A percentile compares a stretch with the other conserved stretches of the same genome.
phyloP scores from a whole-genome alignment of 2,113 vertebrate genomes.

The Phycodurus eques region DNA sequence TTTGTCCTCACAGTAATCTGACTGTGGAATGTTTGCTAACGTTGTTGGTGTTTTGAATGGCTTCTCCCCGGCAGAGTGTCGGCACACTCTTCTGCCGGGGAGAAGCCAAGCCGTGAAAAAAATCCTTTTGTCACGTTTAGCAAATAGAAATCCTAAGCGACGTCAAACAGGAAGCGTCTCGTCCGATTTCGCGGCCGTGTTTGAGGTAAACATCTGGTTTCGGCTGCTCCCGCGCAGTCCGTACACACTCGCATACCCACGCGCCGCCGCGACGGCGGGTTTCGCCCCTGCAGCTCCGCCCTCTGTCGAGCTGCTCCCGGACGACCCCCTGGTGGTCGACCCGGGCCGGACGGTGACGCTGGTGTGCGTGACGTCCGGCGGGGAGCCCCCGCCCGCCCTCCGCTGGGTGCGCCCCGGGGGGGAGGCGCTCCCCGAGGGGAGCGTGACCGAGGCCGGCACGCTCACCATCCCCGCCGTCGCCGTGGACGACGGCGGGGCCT shows the following conservation, averaged over 20 bases:
- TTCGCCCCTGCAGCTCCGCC: constrained; percentile 42
- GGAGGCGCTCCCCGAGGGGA: constrained; percentile 49
- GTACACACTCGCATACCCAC: too few species aligned
- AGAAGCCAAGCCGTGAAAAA: too few species aligned
- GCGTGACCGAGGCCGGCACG: constrained; percentile 36
- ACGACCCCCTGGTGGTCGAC: constrained; percentile 63
- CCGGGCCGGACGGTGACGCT: constrained; percentile 46
- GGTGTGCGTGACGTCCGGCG: constrained; percentile 45
- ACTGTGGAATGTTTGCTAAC: too few species aligned
- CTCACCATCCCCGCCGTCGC: constrained; percentile 49
- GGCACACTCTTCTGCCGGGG: too few species aligned
- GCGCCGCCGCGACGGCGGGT: neutral
- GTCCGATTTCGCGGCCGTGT: too few species aligned
- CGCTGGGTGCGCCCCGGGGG: constrained; percentile 41
- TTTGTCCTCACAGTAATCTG: too few species aligned
- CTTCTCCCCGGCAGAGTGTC: too few species aligned
- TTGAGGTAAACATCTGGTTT: too few species aligned
- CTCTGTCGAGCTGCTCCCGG: constrained; percentile 52
- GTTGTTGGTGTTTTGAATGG: too few species aligned
- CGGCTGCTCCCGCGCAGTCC: neutral
- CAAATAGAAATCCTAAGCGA: too few species aligned
- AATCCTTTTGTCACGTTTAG: too few species aligned
- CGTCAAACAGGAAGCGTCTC: too few species aligned
- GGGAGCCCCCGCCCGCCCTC: constrained; percentile 52
- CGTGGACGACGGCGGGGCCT: constrained; percentile 47